phyloP scores from a whole-genome alignment of 2,888 invertebrate genomes.

The Gastracanthus pulcherrimus region DNA sequence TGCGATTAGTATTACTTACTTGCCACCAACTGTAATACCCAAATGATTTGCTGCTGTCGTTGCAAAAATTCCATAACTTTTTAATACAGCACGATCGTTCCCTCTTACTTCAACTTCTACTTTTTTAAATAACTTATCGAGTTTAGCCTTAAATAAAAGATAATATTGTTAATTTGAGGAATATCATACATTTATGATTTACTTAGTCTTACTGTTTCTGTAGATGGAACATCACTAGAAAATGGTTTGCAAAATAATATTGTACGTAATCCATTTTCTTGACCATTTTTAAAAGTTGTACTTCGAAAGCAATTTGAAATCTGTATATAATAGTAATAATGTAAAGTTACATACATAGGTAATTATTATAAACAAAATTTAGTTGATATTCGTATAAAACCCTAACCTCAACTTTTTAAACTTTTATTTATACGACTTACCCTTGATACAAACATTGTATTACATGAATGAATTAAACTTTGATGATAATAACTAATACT shows the following conservation, averaged over 20 bases:
- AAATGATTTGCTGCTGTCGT: conserved; percentile 89
- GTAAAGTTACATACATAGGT: not conserved
- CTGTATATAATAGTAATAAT: too few species aligned
- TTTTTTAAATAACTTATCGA: conserved; percentile 89
- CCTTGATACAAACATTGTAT: conserved; percentile 34
- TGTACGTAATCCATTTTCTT: not conserved
- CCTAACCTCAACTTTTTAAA: conserved; percentile 32
- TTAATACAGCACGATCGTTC: conserved; percentile 91
- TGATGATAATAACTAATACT: not conserved
- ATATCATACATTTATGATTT: too few species aligned
- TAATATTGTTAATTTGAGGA: too few species aligned
- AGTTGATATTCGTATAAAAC: not conserved
- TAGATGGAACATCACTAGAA: conserved; percentile 18
- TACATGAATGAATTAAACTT: not conserved
- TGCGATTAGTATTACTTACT: too few species aligned
- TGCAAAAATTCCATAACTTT: conserved; percentile 93
- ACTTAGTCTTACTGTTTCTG: conserved; percentile 34
- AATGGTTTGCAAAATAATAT: conserved; percentile 17
- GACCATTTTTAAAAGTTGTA: not conserved
- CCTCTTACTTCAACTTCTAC: conserved; percentile 92
- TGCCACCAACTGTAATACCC: conserved; percentile 86
- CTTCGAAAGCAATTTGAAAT: conserved; percentile 15
- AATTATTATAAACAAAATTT: not conserved
- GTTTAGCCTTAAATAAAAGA: conserved; percentile 55
- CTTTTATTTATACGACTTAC: conserved; percentile 15